Base-by-base conservation (phyloP, 2,888 invertebrate species). In the Rhyacophila evoluta region DNA sequence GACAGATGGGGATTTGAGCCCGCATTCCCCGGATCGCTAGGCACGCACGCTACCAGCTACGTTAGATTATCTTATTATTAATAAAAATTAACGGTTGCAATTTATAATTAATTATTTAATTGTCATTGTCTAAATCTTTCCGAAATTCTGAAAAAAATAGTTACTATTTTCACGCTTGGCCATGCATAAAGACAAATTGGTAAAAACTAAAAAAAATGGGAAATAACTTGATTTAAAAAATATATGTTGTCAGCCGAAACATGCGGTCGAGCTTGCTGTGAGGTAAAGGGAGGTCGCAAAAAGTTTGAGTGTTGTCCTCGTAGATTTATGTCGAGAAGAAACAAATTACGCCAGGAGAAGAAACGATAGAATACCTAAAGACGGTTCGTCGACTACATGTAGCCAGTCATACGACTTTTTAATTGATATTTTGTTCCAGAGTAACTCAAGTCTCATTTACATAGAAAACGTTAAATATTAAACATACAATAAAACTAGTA, bases 221-320 rank as follows among this genome's bases (percentile, higher is more conserved):
- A 10, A 25, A 55, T 55, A 19, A 19, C 19, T 25, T 55, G 15
- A 55, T 55, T 55, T 10, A 19, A 55, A 55, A 55, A 55, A 55
- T 55, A n/a, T n/a, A 15, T 55, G 55, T 55, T 8, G 55, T 55
- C 55, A 55, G 15, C 55, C 55, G 55, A 55, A 19, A 55, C 55
- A 55, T 25, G 55, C 55, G 55, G 55, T 55, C 15, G 6, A 19
- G 55, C 19, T 33, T 33, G 6, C 4, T 33, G 29, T 4, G 29
- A 33, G 8, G 55, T 39, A 12, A 12, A 39, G 15, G n/a, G 39
- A 15, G 15, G 39, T 15, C 55, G 19, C 19, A 25, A 19, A 55
- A 55, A 55, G 55, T 55, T 55, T 55, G 15, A 10, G 1, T 55
- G 25, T 8, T 12, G 3, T 12, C 15, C 19, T 55, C 55, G 10